Evolutionary conservation across 2,888 invertebrate genomes (phyloP), one percentile per base, ranked within the genome.

Genomic region (Melipona bicolor): DNA sequence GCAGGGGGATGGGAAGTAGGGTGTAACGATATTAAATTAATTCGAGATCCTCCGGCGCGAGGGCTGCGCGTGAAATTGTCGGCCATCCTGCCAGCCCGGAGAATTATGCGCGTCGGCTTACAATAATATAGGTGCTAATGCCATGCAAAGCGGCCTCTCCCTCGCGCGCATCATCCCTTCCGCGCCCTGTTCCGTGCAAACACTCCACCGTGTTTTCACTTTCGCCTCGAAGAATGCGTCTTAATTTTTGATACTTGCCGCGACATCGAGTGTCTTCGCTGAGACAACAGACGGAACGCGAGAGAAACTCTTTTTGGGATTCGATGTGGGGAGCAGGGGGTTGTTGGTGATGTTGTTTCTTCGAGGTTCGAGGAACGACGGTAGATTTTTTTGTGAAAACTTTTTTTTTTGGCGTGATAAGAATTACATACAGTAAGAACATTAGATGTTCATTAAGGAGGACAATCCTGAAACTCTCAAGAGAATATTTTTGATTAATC

Each of bases 111-210:
- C 92, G 92, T 87, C 91, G 88, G 93, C 93, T 93, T 94, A 93
- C 90, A 93, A 94, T 93, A 93, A 94, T 92, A 93, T 91, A 86
- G 86, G 92, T 76, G 84, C 91, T 93, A 93, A 94, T 93, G 92
- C 93, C 88, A 92, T 93, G 93, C 92, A 93, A 92, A 93, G 91
- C 86, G 83, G 82, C 77, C 54, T 43, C 61, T 5, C 56, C 49
- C 61, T 61, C 27, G n/a, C 56, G 5, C 56, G 27, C 79, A 19
- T 19, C 52, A 19, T 62, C 21, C 72, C 75, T 62, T 56, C 43
- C 69, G 32, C 79, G 13, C 49, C 17, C 64, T 43, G 65, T 54
- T 56, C 56, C 72, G n/a, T 67, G 67, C 77, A 84, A 85, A 84
- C 85, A 84, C 85, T 85, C 67, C 65, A 81, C 72, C 56, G 59